Percentiles rank a stretch among this genome's conserved stretches.
These are phyloP conservation scores for Drymonia ruficornis DNA, from an alignment of 2,888 invertebrate species.

Conservation along the genomic window DNA sequence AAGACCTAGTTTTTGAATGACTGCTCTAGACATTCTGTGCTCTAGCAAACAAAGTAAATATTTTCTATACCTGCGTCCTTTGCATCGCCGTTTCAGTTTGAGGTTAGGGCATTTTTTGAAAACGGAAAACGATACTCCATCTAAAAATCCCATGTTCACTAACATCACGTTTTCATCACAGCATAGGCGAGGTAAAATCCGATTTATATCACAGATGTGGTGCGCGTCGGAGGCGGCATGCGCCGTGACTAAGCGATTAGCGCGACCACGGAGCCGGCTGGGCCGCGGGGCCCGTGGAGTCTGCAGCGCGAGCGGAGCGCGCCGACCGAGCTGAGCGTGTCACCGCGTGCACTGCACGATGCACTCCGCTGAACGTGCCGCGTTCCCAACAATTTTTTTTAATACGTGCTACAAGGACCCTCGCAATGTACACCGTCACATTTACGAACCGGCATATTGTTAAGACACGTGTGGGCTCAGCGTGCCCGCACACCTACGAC, in stretches of 20 bases:
- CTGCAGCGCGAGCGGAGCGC: conserved; percentile 24
- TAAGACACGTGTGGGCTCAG: conserved; percentile 28
- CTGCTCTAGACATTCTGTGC: background rate
- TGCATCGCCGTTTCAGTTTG: conserved; percentile 58
- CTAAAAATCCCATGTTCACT: conserved; percentile 66
- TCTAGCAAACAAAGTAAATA: background rate
- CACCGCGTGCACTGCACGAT: conserved; percentile 44
- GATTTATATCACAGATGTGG: conserved; percentile 54
- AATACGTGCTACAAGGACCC: conserved; percentile 20
- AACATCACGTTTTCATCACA: conserved; percentile 62
- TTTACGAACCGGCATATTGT: conserved; percentile 18
- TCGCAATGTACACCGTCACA: conserved; percentile 21
- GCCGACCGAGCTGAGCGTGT: conserved; percentile 38
- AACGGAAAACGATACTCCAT: conserved; percentile 68
- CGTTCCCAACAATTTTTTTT: conserved; percentile 21
- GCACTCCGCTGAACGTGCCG: conserved; percentile 51
- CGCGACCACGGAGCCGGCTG: conserved; percentile 43
- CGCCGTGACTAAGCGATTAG: conserved; percentile 68
- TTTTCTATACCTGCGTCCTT: conserved; percentile 52
- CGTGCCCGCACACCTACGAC: conserved; percentile 35
- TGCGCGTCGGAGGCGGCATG: conserved; percentile 56
- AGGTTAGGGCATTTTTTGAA: conserved; percentile 76
- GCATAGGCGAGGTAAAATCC: conserved; percentile 34
- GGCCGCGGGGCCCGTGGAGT: conserved; percentile 37
- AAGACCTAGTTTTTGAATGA: conserved; percentile 1